A percentile compares a stretch with the other conserved stretches of the same genome.
Evolutionary conservation across 2,888 invertebrate genomes (phyloP).

Genomic region (Leptarthrus brevirostris): DNA sequence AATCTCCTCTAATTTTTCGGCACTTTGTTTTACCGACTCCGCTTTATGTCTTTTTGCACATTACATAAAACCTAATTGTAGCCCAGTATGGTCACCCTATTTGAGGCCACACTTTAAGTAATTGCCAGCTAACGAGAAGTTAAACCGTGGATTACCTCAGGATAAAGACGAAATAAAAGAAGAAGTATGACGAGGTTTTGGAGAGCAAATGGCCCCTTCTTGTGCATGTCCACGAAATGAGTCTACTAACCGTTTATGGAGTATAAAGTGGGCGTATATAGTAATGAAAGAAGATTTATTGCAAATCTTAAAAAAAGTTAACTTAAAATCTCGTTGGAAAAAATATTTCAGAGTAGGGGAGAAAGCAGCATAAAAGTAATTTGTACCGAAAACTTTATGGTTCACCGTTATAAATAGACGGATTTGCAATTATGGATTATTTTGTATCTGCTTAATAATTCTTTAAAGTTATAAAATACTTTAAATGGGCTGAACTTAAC

Average conservation of each 20-base stretch:
- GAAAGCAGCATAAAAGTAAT: too few relatives aligned
- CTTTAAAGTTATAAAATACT: too few relatives aligned
- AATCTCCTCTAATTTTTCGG: neutral
- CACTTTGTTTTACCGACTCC: slow-evolving; percentile 23
- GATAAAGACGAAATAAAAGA: slow-evolving; percentile 24
- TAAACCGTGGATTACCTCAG: slow-evolving; percentile 38
- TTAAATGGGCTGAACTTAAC: too few relatives aligned
- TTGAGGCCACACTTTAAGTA: slow-evolving; percentile 48
- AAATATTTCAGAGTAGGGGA: too few relatives aligned
- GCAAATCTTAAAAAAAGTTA: neutral
- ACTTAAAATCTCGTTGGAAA: neutral
- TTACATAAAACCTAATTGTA: slow-evolving; percentile 38
- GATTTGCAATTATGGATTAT: too few relatives aligned
- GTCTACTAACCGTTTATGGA: neutral
- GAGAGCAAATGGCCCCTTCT: neutral
- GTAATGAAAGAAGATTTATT: neutral
- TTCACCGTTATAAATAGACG: too few relatives aligned
- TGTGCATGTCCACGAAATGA: neutral
- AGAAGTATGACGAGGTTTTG: slow-evolving; percentile 6
- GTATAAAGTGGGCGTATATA: neutral
- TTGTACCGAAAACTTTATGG: too few relatives aligned
- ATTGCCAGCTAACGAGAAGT: slow-evolving; percentile 51
- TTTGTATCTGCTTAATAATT: too few relatives aligned
- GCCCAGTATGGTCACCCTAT: slow-evolving; percentile 25
- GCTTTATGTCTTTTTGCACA: slow-evolving; percentile 19